Evolutionary conservation across 92 coral and sea anemone species (phyloP).

Genomic region (Palythoa grandis): DNA sequence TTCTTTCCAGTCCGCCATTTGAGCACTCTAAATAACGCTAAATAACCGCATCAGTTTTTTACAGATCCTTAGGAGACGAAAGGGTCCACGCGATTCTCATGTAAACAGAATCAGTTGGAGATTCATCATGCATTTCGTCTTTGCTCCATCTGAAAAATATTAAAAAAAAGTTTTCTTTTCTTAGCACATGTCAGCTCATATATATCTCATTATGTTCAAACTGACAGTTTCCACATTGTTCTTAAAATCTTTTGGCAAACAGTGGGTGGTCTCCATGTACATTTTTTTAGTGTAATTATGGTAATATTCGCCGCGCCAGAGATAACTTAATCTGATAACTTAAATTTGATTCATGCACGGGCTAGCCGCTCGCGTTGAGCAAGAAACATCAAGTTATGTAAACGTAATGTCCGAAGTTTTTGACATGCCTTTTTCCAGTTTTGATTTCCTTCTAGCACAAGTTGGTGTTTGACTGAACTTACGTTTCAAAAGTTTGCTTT

Average conservation of each 20-base stretch:
- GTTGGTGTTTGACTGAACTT: neutral
- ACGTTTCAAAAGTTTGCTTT: too few relatives aligned
- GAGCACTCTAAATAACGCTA: slow-evolving; percentile 20
- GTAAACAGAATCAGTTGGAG: slow-evolving; percentile 11
- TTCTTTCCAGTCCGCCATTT: slow-evolving; percentile 31
- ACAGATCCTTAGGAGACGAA: slow-evolving; percentile 2
- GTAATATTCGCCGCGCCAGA: slow-evolving; percentile 21
- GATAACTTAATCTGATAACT: neutral
- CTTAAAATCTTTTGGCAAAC: slow-evolving; percentile 45
- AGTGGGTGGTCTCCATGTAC: slow-evolving; percentile 55
- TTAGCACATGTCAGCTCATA: slow-evolving; percentile 58
- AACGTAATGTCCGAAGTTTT: slow-evolving; percentile 9
- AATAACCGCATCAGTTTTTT: neutral
- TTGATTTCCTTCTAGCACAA: slow-evolving; percentile 9
- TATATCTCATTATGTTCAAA: slow-evolving; percentile 58
- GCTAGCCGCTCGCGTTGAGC: neutral
- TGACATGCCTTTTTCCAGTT: neutral
- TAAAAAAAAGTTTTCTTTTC: slow-evolving; percentile 48
- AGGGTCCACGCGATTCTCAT: neutral
- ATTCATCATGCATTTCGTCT: slow-evolving; percentile 15
- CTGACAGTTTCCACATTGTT: slow-evolving; percentile 61
- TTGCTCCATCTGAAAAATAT: slow-evolving; percentile 16
- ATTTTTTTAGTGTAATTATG: slow-evolving; percentile 46
- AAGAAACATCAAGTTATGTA: neutral
- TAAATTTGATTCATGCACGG: neutral